These are phyloP conservation scores for Synanthedon tipuliformis DNA, from an alignment of 2,888 invertebrate genomes.

Conservation along the genomic window DNA sequence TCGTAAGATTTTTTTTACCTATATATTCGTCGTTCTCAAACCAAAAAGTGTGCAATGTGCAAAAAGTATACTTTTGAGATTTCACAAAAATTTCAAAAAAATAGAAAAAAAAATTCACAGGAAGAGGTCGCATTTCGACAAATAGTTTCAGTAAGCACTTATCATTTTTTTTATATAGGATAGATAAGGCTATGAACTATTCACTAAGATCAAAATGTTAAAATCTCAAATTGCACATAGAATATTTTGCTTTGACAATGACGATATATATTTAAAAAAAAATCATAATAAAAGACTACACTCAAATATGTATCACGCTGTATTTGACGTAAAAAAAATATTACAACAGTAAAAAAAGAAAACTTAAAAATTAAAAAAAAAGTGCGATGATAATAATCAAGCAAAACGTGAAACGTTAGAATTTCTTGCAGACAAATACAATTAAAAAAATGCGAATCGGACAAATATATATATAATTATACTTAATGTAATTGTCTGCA, in stretches of 20 bases:
- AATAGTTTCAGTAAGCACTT: too few species aligned
- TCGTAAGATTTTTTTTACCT: conserved; percentile 17
- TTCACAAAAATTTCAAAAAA: too few species aligned
- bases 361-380: conserved; percentile 31
- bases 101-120: too few species aligned
- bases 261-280: too few species aligned
- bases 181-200: too few species aligned
- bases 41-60: too few species aligned
- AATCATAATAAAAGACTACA: conserved; percentile 41
- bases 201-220: too few species aligned
- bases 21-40: not conserved
- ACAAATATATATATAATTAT: conserved; percentile 7
- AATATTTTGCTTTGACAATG: too few species aligned
- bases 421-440: conserved; percentile 11
- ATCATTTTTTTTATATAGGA: too few species aligned
- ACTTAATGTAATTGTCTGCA: conserved; percentile 5
- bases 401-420: conserved; percentile 17
- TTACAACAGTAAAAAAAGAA: conserved; percentile 56
- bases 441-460: not conserved
- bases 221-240: too few species aligned
- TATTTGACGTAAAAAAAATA: conserved; percentile 57
- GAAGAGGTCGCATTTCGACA: too few species aligned
- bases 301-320: conserved; percentile 53
- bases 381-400: conserved; percentile 35
- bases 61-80: too few species aligned